phyloP scores from a whole-genome alignment of 1,140 invertebrate genomes.

The Maconellicoccus hirsutus region DNA sequence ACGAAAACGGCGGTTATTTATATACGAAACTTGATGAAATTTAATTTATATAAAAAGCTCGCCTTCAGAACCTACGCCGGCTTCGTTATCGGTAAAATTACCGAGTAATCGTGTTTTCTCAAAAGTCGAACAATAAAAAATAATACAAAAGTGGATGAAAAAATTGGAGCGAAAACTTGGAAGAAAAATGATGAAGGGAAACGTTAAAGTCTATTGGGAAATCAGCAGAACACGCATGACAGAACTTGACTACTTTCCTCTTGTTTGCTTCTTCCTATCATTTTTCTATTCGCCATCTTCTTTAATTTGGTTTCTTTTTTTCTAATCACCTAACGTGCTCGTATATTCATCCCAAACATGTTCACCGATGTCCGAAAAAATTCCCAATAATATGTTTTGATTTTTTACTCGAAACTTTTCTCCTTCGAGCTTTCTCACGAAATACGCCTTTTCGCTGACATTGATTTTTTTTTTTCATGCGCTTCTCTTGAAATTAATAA shows the following conservation, averaged over 20 bases:
- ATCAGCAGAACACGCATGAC: constrained; percentile 20
- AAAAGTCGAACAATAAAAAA: constrained; percentile 5
- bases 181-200: constrained; percentile 22
- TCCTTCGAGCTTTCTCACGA: background rate
- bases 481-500: too few species aligned
- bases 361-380: background rate
- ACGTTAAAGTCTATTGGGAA: constrained; percentile 22
- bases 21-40: background rate
- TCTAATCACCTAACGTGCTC: constrained; percentile 7
- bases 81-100: background rate
- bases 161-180: constrained; percentile 18
- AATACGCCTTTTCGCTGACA: background rate
- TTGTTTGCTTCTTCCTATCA: constrained; percentile 14
- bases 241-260: constrained; percentile 15
- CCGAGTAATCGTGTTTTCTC: constrained; percentile 1
- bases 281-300: constrained; percentile 21
- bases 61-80: background rate
- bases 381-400: background rate
- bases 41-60: background rate
- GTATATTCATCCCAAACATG: background rate
- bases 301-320: constrained; percentile 16
- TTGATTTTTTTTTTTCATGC: background rate
- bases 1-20: too few species aligned
- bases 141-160: constrained; percentile 19
- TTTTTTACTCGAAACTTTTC: background rate